A percentile compares a stretch with the other conserved stretches of the same genome.
Evolutionary conservation across 2,113 vertebrate species (phyloP).

Genomic region (Pampusana beccarii): DNA sequence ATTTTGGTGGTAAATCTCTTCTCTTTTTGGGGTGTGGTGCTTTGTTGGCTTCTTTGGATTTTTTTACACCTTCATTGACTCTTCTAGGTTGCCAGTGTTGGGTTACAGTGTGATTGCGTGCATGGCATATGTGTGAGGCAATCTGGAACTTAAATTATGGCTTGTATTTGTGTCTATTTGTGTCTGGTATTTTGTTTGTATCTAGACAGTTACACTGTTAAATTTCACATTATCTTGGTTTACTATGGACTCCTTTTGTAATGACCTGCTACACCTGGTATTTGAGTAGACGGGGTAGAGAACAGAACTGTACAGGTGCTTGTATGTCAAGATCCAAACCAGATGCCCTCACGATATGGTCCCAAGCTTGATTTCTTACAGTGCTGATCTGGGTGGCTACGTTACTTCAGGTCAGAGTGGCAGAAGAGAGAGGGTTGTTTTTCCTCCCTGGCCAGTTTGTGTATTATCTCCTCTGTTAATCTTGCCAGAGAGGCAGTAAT

Average conservation of each 20-base stretch:
- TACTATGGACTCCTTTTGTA: background rate
- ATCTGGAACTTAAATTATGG: background rate
- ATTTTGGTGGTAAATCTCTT: background rate
- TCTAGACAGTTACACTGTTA: background rate
- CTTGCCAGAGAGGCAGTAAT: background rate
- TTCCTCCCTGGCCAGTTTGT: background rate
- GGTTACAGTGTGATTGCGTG: background rate
- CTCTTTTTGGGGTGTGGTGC: background rate
- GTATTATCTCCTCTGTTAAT: background rate
- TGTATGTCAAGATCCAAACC: background rate
- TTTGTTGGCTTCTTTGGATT: background rate
- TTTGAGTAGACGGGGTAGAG: background rate
- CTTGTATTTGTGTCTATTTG: background rate
- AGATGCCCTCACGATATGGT: background rate
- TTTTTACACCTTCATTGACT: background rate
- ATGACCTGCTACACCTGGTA: background rate
- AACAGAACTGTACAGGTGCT: rapidly evolving
- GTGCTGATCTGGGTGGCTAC: background rate
- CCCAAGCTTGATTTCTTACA: background rate
- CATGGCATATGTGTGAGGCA: background rate
- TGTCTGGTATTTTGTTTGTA: background rate
- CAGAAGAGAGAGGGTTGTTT: background rate
- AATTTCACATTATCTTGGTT: background rate
- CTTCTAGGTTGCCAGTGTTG: background rate
- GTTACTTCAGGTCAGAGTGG: background rate